Percentiles rank a stretch among this genome's conserved stretches.
These are phyloP conservation scores for Drosophila trichaetosa DNA, from an alignment of 2,888 invertebrate species.

Conservation along the genomic window DNA sequence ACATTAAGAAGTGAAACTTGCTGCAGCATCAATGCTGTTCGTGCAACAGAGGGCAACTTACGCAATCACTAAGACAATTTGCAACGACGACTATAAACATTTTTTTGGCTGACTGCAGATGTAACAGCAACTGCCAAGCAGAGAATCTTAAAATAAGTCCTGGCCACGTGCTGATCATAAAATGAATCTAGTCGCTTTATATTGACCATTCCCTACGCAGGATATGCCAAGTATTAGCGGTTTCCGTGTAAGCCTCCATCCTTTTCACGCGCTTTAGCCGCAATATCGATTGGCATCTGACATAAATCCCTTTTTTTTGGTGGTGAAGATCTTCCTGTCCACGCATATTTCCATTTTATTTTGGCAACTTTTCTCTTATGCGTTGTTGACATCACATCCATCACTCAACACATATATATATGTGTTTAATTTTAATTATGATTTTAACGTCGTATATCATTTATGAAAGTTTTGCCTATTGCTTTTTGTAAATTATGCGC, in stretches of 20 bases:
- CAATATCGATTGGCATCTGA: slow-evolving; percentile 24
- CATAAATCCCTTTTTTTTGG: slow-evolving; percentile 3
- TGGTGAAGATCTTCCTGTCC: not conserved
- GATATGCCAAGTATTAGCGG: slow-evolving; percentile 15
- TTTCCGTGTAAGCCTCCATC: slow-evolving; percentile 1
- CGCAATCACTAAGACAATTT: slow-evolving; percentile 44
- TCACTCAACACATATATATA: slow-evolving; percentile 18
- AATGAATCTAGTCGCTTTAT: slow-evolving; percentile 6
- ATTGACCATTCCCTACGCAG: not conserved
- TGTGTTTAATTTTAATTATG: slow-evolving; percentile 31
- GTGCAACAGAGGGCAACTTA: slow-evolving; percentile 3
- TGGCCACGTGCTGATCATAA: slow-evolving; percentile 46
- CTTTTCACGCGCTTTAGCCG: not conserved
- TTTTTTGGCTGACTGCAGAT: slow-evolving; percentile 33
- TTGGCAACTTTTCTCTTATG: slow-evolving; percentile 4
- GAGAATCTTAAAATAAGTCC: not conserved
- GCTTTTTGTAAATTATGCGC: slow-evolving; percentile 65
- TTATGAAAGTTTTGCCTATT: slow-evolving; percentile 34
- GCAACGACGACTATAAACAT: slow-evolving; percentile 37
- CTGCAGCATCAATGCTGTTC: slow-evolving; percentile 9
- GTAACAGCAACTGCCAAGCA: slow-evolving; percentile 17
- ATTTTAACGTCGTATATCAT: slow-evolving; percentile 23
- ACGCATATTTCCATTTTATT: slow-evolving; percentile 1
- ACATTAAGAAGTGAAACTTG: slow-evolving; percentile 40
- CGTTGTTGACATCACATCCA: slow-evolving; percentile 21